Evolutionary conservation across 2,113 vertebrate genomes (phyloP).

Genomic region (Oostethus manadensis): DNA sequence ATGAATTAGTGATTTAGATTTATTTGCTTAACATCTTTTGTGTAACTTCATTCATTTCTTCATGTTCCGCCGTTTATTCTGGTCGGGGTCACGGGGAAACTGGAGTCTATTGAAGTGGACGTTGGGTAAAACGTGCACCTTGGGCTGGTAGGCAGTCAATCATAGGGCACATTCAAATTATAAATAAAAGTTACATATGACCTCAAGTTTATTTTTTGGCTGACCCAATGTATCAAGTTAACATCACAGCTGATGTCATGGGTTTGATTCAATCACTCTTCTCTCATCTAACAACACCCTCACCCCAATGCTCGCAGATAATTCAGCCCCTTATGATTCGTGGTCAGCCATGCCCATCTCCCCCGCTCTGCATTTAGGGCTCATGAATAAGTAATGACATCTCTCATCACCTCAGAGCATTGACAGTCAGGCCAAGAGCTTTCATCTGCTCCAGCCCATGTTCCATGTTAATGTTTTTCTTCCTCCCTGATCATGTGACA

Average conservation of each 20-base stretch:
- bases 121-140: no score
- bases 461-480: conserved; percentile 72
- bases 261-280: conserved; percentile 43
- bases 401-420: conserved; percentile 62
- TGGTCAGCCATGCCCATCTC: conserved; percentile 66
- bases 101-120: no score
- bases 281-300: conserved; percentile 39
- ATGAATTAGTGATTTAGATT: no score
- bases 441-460: conserved; percentile 67
- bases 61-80: no score
- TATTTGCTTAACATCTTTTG: no score
- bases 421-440: conserved; percentile 69
- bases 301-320: conserved; percentile 14
- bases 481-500: conserved; percentile 68
- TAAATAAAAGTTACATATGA: conserved; percentile 9
- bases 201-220: not conserved
- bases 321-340: conserved; percentile 51
- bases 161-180: not conserved
- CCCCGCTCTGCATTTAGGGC: conserved; percentile 66
- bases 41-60: no score
- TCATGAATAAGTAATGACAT: conserved; percentile 73
- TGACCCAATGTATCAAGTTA: conserved; percentile 34
- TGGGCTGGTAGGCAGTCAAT: no score
- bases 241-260: conserved; percentile 33
- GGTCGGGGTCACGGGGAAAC: no score